Conservation (phyloP, 2,888 invertebrate species). For the Hemistola chrysoprasaria region DNA sequence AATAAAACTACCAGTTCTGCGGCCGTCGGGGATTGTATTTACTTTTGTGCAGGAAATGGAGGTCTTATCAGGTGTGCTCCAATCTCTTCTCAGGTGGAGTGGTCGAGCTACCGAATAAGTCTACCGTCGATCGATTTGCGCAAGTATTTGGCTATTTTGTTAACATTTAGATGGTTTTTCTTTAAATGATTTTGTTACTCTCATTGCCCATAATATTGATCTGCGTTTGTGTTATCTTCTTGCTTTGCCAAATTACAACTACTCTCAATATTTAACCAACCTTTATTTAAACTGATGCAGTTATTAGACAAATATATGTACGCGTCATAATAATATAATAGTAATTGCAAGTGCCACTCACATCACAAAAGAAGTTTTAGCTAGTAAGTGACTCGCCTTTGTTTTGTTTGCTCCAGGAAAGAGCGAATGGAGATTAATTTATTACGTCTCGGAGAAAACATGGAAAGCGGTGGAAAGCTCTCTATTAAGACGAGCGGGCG, state of each 20-base stretch:
- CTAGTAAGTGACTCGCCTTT: constrained; percentile 55
- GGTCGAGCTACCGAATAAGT: constrained; percentile 6
- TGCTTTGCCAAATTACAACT: too few species aligned
- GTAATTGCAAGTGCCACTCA: constrained; percentile 13
- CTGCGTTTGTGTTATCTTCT: too few species aligned
- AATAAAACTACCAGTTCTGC: too few species aligned
- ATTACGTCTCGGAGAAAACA: constrained; percentile 75
- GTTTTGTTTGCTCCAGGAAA: constrained; percentile 58
- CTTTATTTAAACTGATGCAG: too few species aligned
- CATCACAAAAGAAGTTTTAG: constrained; percentile 24
- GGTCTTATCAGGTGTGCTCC: constrained; percentile 24
- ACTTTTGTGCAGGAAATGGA: constrained; percentile 47
- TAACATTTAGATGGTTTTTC: too few species aligned
- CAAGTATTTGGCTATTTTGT: neutral
- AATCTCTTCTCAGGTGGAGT: constrained; percentile 18
- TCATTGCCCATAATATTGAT: too few species aligned
- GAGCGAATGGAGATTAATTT: constrained; percentile 78
- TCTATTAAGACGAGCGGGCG: constrained; percentile 74
- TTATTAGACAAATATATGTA: too few species aligned
- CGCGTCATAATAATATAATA: neutral
- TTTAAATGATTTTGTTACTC: too few species aligned
- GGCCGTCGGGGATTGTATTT: constrained; percentile 34
- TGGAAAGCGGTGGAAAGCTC: constrained; percentile 64
- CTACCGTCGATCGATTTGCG: constrained; percentile 10
- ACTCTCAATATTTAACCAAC: too few species aligned